These are phyloP conservation scores for Drosophila setosimentum DNA, from an alignment of 2,888 invertebrate species.

Conservation along the genomic window DNA sequence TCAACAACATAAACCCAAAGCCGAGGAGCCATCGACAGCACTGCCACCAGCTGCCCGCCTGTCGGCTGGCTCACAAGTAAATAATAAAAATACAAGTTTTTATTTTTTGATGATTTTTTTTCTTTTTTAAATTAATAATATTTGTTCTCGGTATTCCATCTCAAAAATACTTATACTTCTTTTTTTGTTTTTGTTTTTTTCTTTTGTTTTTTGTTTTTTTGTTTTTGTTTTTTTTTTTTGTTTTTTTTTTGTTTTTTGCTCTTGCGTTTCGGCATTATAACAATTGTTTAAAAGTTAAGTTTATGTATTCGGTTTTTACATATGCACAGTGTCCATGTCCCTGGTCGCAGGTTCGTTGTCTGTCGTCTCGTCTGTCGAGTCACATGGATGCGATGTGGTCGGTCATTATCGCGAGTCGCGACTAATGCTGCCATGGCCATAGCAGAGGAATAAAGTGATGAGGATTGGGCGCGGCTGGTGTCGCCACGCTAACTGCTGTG, in stretches of 20 bases:
- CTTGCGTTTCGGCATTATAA: slow-evolving; percentile 62
- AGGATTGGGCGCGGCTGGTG: slow-evolving; percentile 81
- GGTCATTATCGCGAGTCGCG: slow-evolving; percentile 46
- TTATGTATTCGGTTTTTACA: slow-evolving; percentile 71
- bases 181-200: slow-evolving; percentile 43
- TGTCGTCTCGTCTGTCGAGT: slow-evolving; percentile 56
- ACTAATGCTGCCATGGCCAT: slow-evolving; percentile 83
- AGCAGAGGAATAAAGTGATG: slow-evolving; percentile 84
- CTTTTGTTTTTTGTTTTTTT: slow-evolving; percentile 34
- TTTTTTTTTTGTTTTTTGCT: slow-evolving; percentile 44
- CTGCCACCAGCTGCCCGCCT: slow-evolving; percentile 32
- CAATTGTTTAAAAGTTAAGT: slow-evolving; percentile 63
- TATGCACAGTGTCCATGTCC: slow-evolving; percentile 75
- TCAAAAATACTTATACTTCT: slow-evolving; percentile 80
- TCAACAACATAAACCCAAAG: slow-evolving; percentile 55
- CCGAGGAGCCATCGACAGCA: slow-evolving; percentile 39
- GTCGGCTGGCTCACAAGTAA: slow-evolving; percentile 57
- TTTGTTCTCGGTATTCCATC: slow-evolving; percentile 79
- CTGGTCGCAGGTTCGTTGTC: slow-evolving; percentile 43
- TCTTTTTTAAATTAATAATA: slow-evolving; percentile 80
- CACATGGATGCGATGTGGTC: slow-evolving; percentile 47
- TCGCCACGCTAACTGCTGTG: slow-evolving; percentile 63
- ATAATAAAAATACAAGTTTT: slow-evolving; percentile 80
- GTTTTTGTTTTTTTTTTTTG: slow-evolving; percentile 41
- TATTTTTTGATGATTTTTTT: slow-evolving; percentile 68